A percentile compares a stretch with the other conserved stretches of the same genome.
phyloP scores from a whole-genome alignment of 2,797 vertebrate species.

The Manis crassicaudata region DNA sequence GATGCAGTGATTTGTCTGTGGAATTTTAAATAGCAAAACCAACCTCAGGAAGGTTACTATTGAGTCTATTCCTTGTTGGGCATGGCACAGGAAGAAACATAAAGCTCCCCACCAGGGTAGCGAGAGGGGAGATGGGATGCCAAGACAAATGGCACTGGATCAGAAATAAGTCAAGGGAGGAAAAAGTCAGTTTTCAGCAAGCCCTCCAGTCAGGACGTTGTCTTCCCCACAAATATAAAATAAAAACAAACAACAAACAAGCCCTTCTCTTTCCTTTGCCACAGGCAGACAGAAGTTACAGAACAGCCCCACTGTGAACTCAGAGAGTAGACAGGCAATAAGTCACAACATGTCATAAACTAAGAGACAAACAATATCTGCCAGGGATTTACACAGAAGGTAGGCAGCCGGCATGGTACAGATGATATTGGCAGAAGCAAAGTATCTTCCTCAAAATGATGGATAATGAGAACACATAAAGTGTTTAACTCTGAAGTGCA shows the following conservation, averaged over 20 bases:
- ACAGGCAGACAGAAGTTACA: neutral
- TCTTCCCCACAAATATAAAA: constrained; percentile 10
- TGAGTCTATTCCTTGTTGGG: neutral
- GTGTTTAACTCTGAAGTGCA: neutral
- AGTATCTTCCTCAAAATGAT: neutral
- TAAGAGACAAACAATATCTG: neutral
- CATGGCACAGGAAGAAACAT: neutral
- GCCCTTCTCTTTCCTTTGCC: neutral
- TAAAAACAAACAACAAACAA: neutral
- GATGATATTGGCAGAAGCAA: neutral
- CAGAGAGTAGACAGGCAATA: neutral
- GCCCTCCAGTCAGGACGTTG: neutral
- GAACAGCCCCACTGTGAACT: neutral
- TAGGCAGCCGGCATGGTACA: too few species aligned
- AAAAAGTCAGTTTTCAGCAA: constrained; percentile 25
- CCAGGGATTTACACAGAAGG: neutral
- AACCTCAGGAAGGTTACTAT: neutral
- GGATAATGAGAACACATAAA: neutral
- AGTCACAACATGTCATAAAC: neutral
- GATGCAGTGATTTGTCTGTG: constrained; percentile 12
- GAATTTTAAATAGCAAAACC: constrained; percentile 29
- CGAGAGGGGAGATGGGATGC: neutral
- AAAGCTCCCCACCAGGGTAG: neutral
- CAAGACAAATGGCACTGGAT: neutral
- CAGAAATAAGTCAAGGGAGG: neutral